phyloP scores from a whole-genome alignment of 2,888 invertebrate genomes.

The Drosophila mimica region DNA sequence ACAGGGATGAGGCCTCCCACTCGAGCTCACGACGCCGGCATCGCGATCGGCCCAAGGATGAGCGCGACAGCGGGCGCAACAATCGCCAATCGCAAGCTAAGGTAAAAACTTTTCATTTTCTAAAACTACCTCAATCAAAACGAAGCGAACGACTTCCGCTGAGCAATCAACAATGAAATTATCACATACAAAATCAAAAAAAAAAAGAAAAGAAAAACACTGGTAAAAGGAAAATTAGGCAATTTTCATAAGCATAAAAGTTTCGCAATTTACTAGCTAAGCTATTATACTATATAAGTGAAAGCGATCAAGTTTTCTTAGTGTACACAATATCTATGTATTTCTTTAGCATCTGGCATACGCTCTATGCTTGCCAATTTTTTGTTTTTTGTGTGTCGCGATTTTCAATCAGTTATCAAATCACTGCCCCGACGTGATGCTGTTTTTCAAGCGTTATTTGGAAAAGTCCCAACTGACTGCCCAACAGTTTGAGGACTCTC shows the following conservation, averaged over 20 bases:
- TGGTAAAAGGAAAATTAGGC: slow-evolving; percentile 61
- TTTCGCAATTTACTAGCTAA: slow-evolving; percentile 1
- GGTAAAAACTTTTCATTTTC: slow-evolving; percentile 85
- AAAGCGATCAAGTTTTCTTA: slow-evolving; percentile 41
- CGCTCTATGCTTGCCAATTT: slow-evolving; percentile 46
- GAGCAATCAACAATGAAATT: slow-evolving; percentile 43
- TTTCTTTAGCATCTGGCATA: slow-evolving; percentile 17
- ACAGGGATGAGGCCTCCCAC: slow-evolving; percentile 84
- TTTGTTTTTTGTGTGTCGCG: slow-evolving; percentile 5
- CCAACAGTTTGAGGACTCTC: slow-evolving; percentile 74
- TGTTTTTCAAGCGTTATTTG: slow-evolving; percentile 81
- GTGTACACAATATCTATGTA: slow-evolving; percentile 6
- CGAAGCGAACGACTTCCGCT: slow-evolving; percentile 56
- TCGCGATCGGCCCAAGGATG: slow-evolving; percentile 85
- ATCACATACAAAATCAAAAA: background rate
- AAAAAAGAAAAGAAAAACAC: slow-evolving; percentile 13
- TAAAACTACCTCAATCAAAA: slow-evolving; percentile 61
- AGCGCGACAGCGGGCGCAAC: slow-evolving; percentile 82
- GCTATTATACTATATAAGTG: background rate
- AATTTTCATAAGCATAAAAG: slow-evolving; percentile 9
- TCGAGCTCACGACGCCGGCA: slow-evolving; percentile 84
- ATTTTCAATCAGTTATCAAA: slow-evolving; percentile 43
- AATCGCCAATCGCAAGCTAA: slow-evolving; percentile 84
- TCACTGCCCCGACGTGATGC: slow-evolving; percentile 54
- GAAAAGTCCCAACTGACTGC: slow-evolving; percentile 77